phyloP scores from a whole-genome alignment of 2,888 invertebrate genomes.

The Aquatica leii region DNA sequence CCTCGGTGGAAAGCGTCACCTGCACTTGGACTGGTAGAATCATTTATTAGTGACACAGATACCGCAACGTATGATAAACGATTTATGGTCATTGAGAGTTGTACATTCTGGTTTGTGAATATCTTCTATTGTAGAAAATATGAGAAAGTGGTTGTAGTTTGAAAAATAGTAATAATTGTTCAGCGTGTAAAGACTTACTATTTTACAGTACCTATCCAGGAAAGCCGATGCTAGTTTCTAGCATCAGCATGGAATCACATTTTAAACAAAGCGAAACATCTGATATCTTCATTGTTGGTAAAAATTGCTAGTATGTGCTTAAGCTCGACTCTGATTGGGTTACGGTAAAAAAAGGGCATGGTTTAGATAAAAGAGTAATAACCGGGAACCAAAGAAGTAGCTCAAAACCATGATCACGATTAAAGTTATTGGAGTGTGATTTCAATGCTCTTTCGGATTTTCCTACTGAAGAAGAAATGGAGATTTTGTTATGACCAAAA shows the following conservation, averaged over 20 bases:
- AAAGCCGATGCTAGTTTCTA: slow-evolving; percentile 77
- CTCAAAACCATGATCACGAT: no score
- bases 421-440: no score
- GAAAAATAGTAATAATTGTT: slow-evolving; percentile 94
- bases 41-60: slow-evolving; percentile 89
- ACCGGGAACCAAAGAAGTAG: no score
- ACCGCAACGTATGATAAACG: slow-evolving; percentile 86
- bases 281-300: slow-evolving; percentile 88
- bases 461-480: no score
- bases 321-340: no score
- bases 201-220: slow-evolving; percentile 94
- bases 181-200: slow-evolving; percentile 88
- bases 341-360: no score
- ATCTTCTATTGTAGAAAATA: slow-evolving; percentile 97
- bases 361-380: no score
- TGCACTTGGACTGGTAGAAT: slow-evolving; percentile 94
- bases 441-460: no score
- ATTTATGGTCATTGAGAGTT: slow-evolving; percentile 98
- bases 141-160: slow-evolving; percentile 97
- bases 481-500: no score
- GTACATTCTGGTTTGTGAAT: slow-evolving; percentile 95
- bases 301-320: slow-evolving; percentile 88
- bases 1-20: slow-evolving; percentile 93
- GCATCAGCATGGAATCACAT: slow-evolving; percentile 89
- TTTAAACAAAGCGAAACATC: slow-evolving; percentile 90